Base-by-base conservation (phyloP, 2,888 invertebrate genomes). In the Apodemia duryi region DNA sequence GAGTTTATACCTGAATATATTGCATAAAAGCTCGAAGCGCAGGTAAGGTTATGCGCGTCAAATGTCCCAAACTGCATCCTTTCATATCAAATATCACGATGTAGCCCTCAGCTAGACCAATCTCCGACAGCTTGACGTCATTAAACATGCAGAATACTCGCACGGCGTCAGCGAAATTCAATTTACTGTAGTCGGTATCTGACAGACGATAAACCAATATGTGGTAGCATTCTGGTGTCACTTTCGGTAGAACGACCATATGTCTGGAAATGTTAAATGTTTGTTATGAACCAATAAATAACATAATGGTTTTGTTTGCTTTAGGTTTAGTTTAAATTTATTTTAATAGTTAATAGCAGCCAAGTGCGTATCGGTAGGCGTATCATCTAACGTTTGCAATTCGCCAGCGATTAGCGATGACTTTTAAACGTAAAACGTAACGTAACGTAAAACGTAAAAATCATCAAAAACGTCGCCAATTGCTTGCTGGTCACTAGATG, bases 71-170 rank as follows among this genome's bases (percentile, higher is more conserved):
- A 61, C 92, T 92, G 71, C 94, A 93, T 28, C 94, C 94, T 79
- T 94, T 94, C 94, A 95, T 95, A 74, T 95, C 95, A 73, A 95
- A 94, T 68, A 95, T 90, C 41, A 95, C 94, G 65, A 95, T 89
- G 75, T 95, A 95, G 1, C 91, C 94, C 57, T 92, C 92, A 21
- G 90, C 87, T 52, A 92, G 82, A 1, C 91, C 81, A 74, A 95
- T 94, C 72, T 94, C 94, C 0, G 94, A 94, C 61, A 94, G 79
- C 68, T 94, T 91, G 68, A 94, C 87, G 76, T 95, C 94, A 74
- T 95, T 95, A 79, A 94, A 94, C 94, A 94, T 94, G 80, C 94
- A 94, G 81, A 95, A 94, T 63, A 92, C 86, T 64, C 94, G 93
- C 46, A 95, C 92, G 0, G 93, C 93, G 71, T 95, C 94, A 21